Evolutionary conservation across 92 coral and sea anemone species (phyloP), one percentile per base, ranked within the genome.

Genomic region (Galaxea fascicularis): DNA sequence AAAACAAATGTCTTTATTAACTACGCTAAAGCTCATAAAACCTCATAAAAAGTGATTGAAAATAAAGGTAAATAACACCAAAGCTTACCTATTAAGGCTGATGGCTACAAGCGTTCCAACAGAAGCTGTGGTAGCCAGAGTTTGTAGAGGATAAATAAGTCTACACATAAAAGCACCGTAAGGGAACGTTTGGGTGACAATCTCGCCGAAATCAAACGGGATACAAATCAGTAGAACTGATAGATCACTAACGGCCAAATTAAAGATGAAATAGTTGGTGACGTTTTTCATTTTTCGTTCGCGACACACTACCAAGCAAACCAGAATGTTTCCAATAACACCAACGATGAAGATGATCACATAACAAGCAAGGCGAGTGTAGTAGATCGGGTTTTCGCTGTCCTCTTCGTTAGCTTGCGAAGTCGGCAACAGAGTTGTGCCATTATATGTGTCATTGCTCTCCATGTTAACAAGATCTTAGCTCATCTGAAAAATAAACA

Each of bases 231-330:
- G 82, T 16, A 97, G 76, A 3, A 97, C 99, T 0, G 98, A 89
- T n/a, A 97, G 71, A 28, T 97, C 99, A 0, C 97, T 93, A 28
- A 93, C 94, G 13, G 99, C 99, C 35, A 97, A 58, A 65, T 97
- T 97, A n/a, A 97, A 98, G 24, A 97, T 97, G 85, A 97, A 95
- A 80, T 95, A 95, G 77, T 97, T 97, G 0, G 99, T 97, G 47
- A 97, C 94, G 41, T 92, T 97, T 51, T 97, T 97, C 99, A 97
- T 97, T 70, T 91, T 95, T 15, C 99, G 81, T 57, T 97, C 89
- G 22, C 99, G 91, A 74, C 98, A 97, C 10, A 97, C 99, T 16
- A 97, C 99, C 10, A 97, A 82, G 15, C 98, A 93, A 1, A 97
- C 99, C 60, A 97, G 80, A 9, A 87, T 86, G 77, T 97, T 97